Evolutionary conservation across 2,113 vertebrate genomes (phyloP).

Genomic region (Spea multiplicata): DNA sequence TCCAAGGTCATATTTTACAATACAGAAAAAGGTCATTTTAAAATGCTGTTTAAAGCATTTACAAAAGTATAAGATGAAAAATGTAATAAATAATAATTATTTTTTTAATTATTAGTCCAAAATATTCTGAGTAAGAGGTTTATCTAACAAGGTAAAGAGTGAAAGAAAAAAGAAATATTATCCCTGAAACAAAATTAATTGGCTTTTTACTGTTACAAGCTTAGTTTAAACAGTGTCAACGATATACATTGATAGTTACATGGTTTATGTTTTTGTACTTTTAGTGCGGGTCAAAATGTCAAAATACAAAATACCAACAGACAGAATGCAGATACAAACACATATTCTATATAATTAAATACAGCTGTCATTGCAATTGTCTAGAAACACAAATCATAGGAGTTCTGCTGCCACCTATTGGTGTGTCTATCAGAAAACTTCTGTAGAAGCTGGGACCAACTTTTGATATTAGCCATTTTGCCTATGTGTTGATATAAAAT

Average conservation of each 20-base stretch:
- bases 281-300: neutral
- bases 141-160: too few species aligned
- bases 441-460: neutral
- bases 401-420: constrained; percentile 38
- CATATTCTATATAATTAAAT: neutral
- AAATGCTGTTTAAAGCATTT: too few species aligned
- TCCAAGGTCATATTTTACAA: too few species aligned
- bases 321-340: neutral
- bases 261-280: neutral
- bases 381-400: neutral
- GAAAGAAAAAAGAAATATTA: too few species aligned
- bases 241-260: neutral
- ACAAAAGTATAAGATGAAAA: too few species aligned
- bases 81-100: too few species aligned
- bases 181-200: too few species aligned
- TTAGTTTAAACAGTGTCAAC: neutral
- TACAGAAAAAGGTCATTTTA: too few species aligned
- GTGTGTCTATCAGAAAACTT: neutral
- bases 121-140: too few species aligned
- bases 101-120: too few species aligned
- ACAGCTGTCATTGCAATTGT: neutral
- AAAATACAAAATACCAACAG: neutral
- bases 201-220: too few species aligned
- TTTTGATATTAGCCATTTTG: neutral
- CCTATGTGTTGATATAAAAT: neutral